Conservation (phyloP, 2,797 vertebrate genomes). For the Pangasius sanitwongsei region DNA sequence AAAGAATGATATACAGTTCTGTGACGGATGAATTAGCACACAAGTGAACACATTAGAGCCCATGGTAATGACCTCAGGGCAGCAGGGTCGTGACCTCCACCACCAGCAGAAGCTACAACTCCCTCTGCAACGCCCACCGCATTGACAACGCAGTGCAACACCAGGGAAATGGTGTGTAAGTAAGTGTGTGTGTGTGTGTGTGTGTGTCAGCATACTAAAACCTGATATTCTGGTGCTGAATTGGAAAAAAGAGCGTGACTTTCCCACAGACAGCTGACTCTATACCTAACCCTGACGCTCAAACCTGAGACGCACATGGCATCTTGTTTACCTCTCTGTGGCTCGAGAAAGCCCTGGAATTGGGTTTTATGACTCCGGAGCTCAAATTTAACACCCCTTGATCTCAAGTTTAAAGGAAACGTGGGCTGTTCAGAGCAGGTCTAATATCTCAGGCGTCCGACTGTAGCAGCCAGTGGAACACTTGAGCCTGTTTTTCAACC, state of each 20-base stretch:
- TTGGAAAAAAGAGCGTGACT: background rate
- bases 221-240: background rate
- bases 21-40: slow-evolving; percentile 1
- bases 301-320: background rate
- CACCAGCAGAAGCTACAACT: slow-evolving; percentile 24
- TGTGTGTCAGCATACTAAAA: slow-evolving; percentile 18
- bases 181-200: background rate
- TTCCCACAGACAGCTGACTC: slow-evolving; percentile 10
- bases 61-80: slow-evolving; percentile 32
- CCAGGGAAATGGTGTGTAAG: background rate
- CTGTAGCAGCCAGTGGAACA: background rate
- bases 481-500: background rate
- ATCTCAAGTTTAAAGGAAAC: slow-evolving; percentile 22
- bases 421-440: background rate
- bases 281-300: background rate
- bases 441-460: background rate
- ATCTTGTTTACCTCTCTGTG: background rate
- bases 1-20: slow-evolving; percentile 8
- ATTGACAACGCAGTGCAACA: background rate
- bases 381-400: background rate
- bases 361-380: background rate
- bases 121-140: slow-evolving; percentile 21
- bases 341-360: background rate
- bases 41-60: slow-evolving; percentile 5
- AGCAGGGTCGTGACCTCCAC: slow-evolving; percentile 39